Evolutionary conservation across 2,888 invertebrate species (phyloP).

Genomic region (Conistra vaccinii): DNA sequence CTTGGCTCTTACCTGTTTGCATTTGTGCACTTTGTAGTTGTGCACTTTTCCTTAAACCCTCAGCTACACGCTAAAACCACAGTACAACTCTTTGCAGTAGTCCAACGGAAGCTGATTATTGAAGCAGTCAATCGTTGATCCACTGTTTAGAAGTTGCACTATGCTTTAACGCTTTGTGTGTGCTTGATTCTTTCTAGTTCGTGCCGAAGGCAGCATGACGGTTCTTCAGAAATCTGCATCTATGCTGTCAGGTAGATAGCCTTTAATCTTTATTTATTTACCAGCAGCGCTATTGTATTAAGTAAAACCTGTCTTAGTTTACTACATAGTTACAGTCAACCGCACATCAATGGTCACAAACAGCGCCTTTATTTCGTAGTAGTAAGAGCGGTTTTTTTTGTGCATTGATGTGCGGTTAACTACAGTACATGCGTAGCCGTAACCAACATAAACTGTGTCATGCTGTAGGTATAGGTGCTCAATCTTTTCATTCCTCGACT

Average conservation of each 20-base stretch:
- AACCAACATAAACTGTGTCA: neutral
- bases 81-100: constrained; percentile 30
- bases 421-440: neutral
- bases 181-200: constrained; percentile 49
- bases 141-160: constrained; percentile 30
- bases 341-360: neutral
- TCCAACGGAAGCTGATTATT: neutral
- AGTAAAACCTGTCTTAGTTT: neutral
- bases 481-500: neutral
- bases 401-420: neutral
- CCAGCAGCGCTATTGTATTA: neutral
- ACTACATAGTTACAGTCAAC: neutral
- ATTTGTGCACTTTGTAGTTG: constrained; percentile 7
- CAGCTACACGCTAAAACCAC: neutral
- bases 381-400: too few species aligned
- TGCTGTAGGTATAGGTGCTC: neutral
- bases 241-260: constrained; percentile 48
- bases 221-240: constrained; percentile 51
- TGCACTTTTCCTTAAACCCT: neutral
- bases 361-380: neutral
- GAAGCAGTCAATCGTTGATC: constrained; percentile 10
- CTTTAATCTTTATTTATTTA: constrained; percentile 12
- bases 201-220: constrained; percentile 36
- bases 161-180: constrained; percentile 36
- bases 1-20: neutral